Evolutionary conservation across 2,888 invertebrate genomes (phyloP).

Genomic region (Dolomedes plantarius): DNA sequence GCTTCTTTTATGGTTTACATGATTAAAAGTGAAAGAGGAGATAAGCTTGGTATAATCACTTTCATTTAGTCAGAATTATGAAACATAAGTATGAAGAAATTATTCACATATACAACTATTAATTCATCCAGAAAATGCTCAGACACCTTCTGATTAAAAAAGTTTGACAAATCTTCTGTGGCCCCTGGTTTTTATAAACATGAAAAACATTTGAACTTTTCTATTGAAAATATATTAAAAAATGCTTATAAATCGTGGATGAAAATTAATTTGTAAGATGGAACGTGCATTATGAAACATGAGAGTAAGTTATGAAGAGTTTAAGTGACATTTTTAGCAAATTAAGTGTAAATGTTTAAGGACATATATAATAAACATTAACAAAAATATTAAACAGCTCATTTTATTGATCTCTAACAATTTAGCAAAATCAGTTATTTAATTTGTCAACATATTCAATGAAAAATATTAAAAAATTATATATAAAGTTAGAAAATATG

Average conservation of each 20-base stretch:
- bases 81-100: not conserved
- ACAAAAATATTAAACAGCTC: too few species aligned
- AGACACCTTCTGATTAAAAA: slow-evolving; percentile 46
- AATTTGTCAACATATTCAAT: too few species aligned
- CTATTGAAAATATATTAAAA: slow-evolving; percentile 4
- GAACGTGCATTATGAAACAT: not conserved
- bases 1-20: slow-evolving; percentile 9
- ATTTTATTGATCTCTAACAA: too few species aligned
- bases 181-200: slow-evolving; percentile 8
- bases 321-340: not conserved
- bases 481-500: too few species aligned
- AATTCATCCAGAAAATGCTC: slow-evolving; percentile 50
- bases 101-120: not conserved
- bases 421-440: too few species aligned
- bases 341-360: not conserved
- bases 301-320: slow-evolving; percentile 2
- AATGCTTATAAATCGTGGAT: slow-evolving; percentile 11
- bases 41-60: not conserved
- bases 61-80: not conserved
- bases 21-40: slow-evolving; percentile 12
- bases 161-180: not conserved
- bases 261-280: slow-evolving; percentile 3
- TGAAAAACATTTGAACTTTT: not conserved
- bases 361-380: not conserved
- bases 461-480: too few species aligned